phyloP scores from a whole-genome alignment of 2,797 vertebrate genomes.

The Halcyon badia region DNA sequence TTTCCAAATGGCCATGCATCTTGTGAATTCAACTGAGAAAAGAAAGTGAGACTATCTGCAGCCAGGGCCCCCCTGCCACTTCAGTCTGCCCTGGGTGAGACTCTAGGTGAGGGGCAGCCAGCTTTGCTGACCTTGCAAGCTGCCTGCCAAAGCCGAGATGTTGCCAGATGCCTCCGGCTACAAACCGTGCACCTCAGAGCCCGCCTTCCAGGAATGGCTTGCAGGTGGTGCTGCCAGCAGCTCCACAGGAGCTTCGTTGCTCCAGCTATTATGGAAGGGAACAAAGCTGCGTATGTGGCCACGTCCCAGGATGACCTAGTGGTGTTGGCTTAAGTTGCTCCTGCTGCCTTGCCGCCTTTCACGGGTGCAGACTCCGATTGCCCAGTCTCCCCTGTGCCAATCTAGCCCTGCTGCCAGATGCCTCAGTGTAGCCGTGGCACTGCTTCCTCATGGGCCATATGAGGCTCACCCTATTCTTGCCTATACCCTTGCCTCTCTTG shows the following conservation, averaged over 20 bases:
- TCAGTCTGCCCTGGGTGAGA: background rate
- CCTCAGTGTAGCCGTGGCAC: background rate
- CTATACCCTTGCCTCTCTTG: background rate
- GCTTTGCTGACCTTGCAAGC: background rate
- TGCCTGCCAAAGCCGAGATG: background rate
- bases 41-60: background rate
- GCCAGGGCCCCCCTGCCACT: background rate
- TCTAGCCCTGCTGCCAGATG: background rate
- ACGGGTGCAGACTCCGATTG: fast-evolving
- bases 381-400: background rate
- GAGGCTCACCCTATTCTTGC: background rate
- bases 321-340: background rate
- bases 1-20: background rate
- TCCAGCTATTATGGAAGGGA: background rate
- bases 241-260: background rate
- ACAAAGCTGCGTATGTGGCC: background rate
- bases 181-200: background rate
- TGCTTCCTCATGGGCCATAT: background rate
- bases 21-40: background rate
- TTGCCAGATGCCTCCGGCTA: background rate
- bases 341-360: background rate
- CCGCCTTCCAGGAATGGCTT: fast-evolving
- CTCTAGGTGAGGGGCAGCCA: background rate
- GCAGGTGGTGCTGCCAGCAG: background rate
- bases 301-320: constrained; percentile 1